Base-by-base conservation (phyloP, 2,797 vertebrate genomes). In the Pangasius macronema region DNA sequence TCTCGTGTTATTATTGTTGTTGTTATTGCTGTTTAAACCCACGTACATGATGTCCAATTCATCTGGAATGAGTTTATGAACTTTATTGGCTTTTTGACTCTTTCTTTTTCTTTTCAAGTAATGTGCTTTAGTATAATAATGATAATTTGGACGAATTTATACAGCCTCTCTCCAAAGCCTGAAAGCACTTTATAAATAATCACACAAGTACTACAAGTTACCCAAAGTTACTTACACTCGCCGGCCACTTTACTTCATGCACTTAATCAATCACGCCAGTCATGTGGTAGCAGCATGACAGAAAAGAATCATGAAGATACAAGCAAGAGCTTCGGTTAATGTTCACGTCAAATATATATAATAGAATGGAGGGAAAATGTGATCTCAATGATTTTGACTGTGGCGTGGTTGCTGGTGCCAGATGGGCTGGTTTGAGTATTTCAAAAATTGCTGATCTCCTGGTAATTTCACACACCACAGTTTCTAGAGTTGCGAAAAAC, bases 11-110 rank as follows among this genome's bases (percentile, higher is more conserved):
- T 67, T 67, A 18, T 16, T 55, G 20, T 16, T 46, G n/a, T 63
- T 85, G 70, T 33, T 11, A 30, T 33, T 53, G 22, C 10, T 51
- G n/a, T 85, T 85, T 80, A 80, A 80, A 57, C 30, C 30, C n/a
- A 30, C 11, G 16, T 20, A 42, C 65, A 53, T 42, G 20, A 8
- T 24, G 3, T 68, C 22, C 39, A 36, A 8, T 57, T 57, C 33
- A 39, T 70, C 30, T n/a, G 14, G 22, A 42, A 55, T 8, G 22
- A 39, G 27, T 18, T 39, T 42, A 42, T n/a, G 7, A 67, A 82
- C 63, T 27, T 61, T 61, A 39, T 27, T 39, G 33, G 16, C 63
- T 67, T 24, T 53, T 68, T 82, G 2, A 61, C 3, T 7, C 36
- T 16, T 61, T 36, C 3, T 18, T 61, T 82, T 61, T 81, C 22